These are phyloP conservation scores for Propithecus perrieri DNA, from an alignment of 2,797 vertebrate species.

Conservation along the genomic window DNA sequence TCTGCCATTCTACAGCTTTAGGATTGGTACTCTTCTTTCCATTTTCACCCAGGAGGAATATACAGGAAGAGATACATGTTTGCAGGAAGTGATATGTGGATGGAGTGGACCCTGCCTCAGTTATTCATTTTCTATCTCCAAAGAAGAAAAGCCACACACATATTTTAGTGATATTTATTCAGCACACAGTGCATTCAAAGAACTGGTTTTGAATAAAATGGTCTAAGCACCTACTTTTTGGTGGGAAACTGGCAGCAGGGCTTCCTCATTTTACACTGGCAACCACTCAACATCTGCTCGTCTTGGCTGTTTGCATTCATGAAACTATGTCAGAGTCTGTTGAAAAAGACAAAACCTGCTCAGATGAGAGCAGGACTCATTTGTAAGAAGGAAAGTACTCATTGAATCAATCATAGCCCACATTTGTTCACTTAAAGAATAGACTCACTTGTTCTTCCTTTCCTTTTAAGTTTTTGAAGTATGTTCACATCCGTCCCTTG, in stretches of 20 bases:
- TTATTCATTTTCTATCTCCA: conserved; percentile 67
- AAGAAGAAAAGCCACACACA: conserved; percentile 64
- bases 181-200: neutral
- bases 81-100: neutral
- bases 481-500: neutral
- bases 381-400: neutral
- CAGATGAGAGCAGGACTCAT: neutral
- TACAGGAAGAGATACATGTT: neutral
- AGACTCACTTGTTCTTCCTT: neutral
- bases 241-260: conserved; percentile 66
- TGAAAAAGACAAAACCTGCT: conserved; percentile 13
- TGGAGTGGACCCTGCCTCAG: neutral
- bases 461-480: conserved; percentile 36
- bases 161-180: conserved; percentile 69
- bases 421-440: neutral
- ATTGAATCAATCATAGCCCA: neutral
- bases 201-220: conserved; percentile 79
- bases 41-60: conserved; percentile 61
- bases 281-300: neutral
- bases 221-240: conserved; percentile 60
- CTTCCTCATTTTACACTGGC: conserved; percentile 60
- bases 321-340: neutral
- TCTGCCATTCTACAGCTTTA: conserved; percentile 58
- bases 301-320: neutral
- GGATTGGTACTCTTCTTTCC: conserved; percentile 67